These are phyloP conservation scores for Sclerodermus sp. DNA, from an alignment of 2,888 invertebrate species.

Conservation along the genomic window DNA sequence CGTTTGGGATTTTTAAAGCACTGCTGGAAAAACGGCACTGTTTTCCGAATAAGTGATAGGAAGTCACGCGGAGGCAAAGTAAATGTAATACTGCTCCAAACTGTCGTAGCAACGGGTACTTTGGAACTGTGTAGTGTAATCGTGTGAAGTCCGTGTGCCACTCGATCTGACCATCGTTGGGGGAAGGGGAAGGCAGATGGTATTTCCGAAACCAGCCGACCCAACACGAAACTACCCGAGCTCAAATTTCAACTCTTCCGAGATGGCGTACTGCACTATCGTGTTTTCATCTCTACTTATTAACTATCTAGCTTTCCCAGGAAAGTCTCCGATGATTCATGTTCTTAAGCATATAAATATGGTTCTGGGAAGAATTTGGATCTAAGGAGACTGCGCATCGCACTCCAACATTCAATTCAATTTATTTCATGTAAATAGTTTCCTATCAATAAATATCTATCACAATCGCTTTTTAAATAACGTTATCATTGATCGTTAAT, in stretches of 20 bases:
- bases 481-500: background rate
- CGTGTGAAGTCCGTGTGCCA: slow-evolving; percentile 24
- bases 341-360: too few relatives aligned
- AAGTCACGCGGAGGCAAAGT: background rate
- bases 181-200: slow-evolving; percentile 35
- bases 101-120: slow-evolving; percentile 41
- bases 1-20: too few relatives aligned
- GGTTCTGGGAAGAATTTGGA: too few relatives aligned
- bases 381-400: too few relatives aligned
- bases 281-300: too few relatives aligned
- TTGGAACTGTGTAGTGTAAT: slow-evolving; percentile 32
- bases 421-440: too few relatives aligned
- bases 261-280: too few relatives aligned
- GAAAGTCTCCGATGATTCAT: too few relatives aligned
- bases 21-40: too few relatives aligned
- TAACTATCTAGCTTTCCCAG: too few relatives aligned
- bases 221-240: slow-evolving; percentile 23
- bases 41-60: too few relatives aligned
- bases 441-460: background rate
- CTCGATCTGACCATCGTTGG: slow-evolving; percentile 24
- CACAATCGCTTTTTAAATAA: background rate
- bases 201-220: slow-evolving; percentile 28
- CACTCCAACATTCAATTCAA: too few relatives aligned
- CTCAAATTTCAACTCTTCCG: slow-evolving; percentile 9
- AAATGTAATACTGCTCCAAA: slow-evolving; percentile 13